A percentile compares a stretch with the other conserved stretches of the same genome.
Evolutionary conservation across 2,888 invertebrate species (phyloP).

Genomic region (Trichopria drosophilae): DNA sequence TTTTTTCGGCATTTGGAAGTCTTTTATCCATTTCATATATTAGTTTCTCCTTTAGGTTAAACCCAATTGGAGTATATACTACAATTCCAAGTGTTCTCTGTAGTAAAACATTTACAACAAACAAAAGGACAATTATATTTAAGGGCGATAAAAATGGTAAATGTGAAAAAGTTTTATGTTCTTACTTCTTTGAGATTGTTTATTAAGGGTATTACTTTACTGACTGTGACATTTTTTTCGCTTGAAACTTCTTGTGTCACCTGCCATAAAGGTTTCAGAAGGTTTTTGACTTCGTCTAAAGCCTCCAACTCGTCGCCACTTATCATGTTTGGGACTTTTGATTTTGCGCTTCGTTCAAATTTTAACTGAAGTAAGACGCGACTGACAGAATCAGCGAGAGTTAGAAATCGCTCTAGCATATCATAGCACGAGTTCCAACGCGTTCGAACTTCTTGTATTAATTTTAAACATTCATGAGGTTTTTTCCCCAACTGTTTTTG

Average conservation of each 20-base stretch:
- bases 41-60: constrained; percentile 1
- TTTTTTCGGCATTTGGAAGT: background rate
- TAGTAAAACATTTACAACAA: background rate
- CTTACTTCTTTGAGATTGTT: background rate
- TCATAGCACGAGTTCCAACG: constrained; percentile 3
- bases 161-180: too few species aligned
- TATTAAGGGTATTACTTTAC: constrained; percentile 2
- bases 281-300: constrained; percentile 1
- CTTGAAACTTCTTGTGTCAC: constrained; percentile 2
- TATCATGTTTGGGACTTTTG: background rate
- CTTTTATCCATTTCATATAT: background rate
- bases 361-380: background rate
- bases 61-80: background rate
- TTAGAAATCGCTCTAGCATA: constrained; percentile 1
- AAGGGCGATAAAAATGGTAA: too few species aligned
- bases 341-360: background rate
- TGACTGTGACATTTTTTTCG: too few species aligned
- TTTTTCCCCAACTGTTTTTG: background rate
- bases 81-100: background rate
- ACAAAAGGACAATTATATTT: too few species aligned
- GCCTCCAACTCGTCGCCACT: too few species aligned
- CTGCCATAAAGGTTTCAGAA: constrained; percentile 1
- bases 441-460: too few species aligned
- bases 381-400: background rate
- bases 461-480: background rate